These are phyloP conservation scores for Neoarius graeffei DNA, from an alignment of 2,113 vertebrate species.

Conservation along the genomic window DNA sequence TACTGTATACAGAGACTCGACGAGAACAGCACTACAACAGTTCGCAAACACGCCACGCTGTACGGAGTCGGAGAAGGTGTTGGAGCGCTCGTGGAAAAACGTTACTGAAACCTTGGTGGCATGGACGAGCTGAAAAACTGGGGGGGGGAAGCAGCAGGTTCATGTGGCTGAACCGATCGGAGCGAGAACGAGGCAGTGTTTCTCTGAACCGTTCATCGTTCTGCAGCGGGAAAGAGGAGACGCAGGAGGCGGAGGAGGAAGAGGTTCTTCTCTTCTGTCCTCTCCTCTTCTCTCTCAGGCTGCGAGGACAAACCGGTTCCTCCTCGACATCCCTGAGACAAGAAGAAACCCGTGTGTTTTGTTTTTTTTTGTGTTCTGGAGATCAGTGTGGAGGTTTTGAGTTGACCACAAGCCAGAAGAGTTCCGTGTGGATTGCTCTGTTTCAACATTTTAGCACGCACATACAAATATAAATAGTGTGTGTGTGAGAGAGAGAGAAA, in stretches of 20 bases:
- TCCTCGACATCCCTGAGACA: constrained; percentile 48
- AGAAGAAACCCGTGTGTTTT: constrained; percentile 40
- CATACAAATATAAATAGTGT: too few relatives aligned
- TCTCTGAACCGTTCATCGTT: neutral
- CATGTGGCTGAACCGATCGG: constrained; percentile 49
- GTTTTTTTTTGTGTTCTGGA: constrained; percentile 50
- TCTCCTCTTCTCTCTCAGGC: constrained; percentile 32
- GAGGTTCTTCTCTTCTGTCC: constrained; percentile 12
- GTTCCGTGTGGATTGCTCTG: neutral
- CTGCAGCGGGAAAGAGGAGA: neutral
- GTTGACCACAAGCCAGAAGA: neutral
- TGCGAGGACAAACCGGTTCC: constrained; percentile 12
- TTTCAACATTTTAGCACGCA: neutral
- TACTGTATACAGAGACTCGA: neutral
- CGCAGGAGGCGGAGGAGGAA: neutral
- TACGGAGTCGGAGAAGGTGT: constrained; percentile 56
- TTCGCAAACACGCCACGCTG: neutral
- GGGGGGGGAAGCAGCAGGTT: constrained; percentile 32
- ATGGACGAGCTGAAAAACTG: constrained; percentile 38
- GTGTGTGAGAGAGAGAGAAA: neutral
- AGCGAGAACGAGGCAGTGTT: constrained; percentile 38
- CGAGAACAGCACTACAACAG: neutral
- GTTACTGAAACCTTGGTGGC: constrained; percentile 48
- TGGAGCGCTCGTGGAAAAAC: constrained; percentile 43
- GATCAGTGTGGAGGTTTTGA: constrained; percentile 48